Conservation (phyloP, 2,888 invertebrate species). For the Xestia sexstrigata region DNA sequence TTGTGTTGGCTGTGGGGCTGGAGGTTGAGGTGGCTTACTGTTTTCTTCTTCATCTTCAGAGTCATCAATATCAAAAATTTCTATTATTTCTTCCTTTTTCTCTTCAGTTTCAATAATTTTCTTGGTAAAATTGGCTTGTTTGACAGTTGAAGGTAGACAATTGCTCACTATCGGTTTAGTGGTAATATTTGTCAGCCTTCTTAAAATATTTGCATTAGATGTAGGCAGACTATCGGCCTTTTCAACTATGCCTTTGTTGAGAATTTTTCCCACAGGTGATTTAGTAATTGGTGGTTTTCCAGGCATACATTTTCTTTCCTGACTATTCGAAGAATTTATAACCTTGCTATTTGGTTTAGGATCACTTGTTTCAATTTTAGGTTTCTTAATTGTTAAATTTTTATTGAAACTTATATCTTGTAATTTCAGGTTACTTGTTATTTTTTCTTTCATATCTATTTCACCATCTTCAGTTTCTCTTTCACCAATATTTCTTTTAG, state of each 20-base stretch:
- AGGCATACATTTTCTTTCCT: conserved; percentile 22
- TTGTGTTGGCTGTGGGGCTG: conserved; percentile 24
- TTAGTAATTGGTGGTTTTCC: conserved; percentile 7
- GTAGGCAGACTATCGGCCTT: conserved; percentile 28
- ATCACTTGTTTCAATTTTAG: conserved; percentile 39
- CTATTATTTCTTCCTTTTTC: conserved; percentile 78
- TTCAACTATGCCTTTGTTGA: conserved; percentile 19
- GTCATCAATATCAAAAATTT: conserved; percentile 86
- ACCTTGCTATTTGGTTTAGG: conserved; percentile 8
- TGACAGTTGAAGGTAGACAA: conserved; percentile 15
- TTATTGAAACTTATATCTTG: conserved; percentile 36
- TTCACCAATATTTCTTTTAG: conserved; percentile 57
- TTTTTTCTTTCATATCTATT: conserved; percentile 26
- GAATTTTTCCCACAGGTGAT: not conserved
- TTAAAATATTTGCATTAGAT: conserved; percentile 43
- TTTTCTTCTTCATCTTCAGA: conserved; percentile 81
- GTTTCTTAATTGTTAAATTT: conserved; percentile 55
- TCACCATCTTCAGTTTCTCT: conserved; percentile 58
- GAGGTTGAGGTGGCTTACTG: conserved; percentile 39
- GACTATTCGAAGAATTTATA: conserved; percentile 25
- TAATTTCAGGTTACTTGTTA: conserved; percentile 16
- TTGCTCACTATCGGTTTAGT: conserved; percentile 58
- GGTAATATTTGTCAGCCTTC: conserved; percentile 54
- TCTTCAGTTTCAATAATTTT: conserved; percentile 62
- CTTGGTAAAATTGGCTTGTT: conserved; percentile 64